Percentiles rank a stretch among this genome's conserved stretches.
phyloP scores from a whole-genome alignment of 2,888 invertebrate genomes.

The Craniophora ligustri region DNA sequence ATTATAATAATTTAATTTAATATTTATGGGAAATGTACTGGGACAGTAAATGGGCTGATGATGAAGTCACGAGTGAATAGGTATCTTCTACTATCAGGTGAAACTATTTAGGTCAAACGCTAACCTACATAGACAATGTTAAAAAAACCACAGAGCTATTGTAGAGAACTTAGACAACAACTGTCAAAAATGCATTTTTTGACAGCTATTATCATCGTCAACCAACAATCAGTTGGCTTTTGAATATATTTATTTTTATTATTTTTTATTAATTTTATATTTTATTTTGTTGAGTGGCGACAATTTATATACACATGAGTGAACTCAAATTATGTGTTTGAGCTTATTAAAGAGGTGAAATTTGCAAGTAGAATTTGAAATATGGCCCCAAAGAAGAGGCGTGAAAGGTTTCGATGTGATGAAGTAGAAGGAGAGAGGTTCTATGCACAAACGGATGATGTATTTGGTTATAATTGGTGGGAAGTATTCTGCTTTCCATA shows the following conservation, averaged over 20 bases:
- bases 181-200: too few relatives aligned
- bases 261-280: neutral
- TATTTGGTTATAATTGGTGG: constrained; percentile 75
- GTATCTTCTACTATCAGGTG: too few relatives aligned
- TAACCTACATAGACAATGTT: too few relatives aligned
- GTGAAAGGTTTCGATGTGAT: constrained; percentile 62
- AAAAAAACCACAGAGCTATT: too few relatives aligned
- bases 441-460: constrained; percentile 68
- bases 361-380: constrained; percentile 30
- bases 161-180: too few relatives aligned
- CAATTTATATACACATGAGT: constrained; percentile 7
- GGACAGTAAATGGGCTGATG: too few relatives aligned
- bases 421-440: constrained; percentile 67
- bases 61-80: too few relatives aligned
- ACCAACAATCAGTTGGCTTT: neutral
- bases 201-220: neutral
- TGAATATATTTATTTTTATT: neutral
- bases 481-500: constrained; percentile 81
- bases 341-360: neutral
- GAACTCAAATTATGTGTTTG: constrained; percentile 30
- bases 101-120: too few relatives aligned
- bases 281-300: neutral
- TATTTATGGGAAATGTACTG: too few relatives aligned
- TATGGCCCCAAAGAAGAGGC: constrained; percentile 65
- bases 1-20: too few relatives aligned